phyloP scores from a whole-genome alignment of 2,113 vertebrate genomes.

The Pollimyrus isidori region DNA sequence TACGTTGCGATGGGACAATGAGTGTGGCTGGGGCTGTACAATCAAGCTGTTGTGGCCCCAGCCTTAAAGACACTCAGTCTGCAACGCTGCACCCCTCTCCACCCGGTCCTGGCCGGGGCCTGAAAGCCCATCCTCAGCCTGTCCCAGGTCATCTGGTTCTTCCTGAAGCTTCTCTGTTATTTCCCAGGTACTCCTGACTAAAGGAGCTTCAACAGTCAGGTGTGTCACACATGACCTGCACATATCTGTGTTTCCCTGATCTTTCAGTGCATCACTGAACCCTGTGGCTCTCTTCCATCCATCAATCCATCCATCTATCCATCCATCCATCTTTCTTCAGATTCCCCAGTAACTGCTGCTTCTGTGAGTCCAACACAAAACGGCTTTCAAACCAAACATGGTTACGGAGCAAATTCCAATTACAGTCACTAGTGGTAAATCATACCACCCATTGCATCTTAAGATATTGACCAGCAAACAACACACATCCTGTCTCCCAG shows the following conservation, averaged over 20 bases:
- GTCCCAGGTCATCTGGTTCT: not conserved
- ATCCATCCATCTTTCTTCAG: not conserved
- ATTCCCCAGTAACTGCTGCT: not conserved
- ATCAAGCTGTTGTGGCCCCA: not conserved
- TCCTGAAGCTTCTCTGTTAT: not conserved
- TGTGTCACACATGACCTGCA: not conserved
- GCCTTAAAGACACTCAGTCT: not conserved
- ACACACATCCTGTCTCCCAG: not conserved
- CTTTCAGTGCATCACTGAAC: not conserved
- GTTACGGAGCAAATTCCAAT: not conserved
- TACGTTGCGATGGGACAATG: not conserved
- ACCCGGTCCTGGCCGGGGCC: not conserved
- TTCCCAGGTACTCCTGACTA: not conserved
- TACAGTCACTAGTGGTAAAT: not conserved
- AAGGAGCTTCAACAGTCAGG: not conserved
- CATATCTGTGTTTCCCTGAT: not conserved
- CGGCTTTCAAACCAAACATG: not conserved
- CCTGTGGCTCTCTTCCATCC: not conserved
- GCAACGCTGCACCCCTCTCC: not conserved
- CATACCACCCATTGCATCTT: not conserved
- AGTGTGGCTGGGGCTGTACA: not conserved
- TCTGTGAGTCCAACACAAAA: not conserved
- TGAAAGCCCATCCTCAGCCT: not conserved
- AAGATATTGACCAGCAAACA: not conserved
- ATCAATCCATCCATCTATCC: not conserved